Base-by-base conservation (phyloP, 2,113 vertebrate genomes). In the Dascyllus trimaculatus region DNA sequence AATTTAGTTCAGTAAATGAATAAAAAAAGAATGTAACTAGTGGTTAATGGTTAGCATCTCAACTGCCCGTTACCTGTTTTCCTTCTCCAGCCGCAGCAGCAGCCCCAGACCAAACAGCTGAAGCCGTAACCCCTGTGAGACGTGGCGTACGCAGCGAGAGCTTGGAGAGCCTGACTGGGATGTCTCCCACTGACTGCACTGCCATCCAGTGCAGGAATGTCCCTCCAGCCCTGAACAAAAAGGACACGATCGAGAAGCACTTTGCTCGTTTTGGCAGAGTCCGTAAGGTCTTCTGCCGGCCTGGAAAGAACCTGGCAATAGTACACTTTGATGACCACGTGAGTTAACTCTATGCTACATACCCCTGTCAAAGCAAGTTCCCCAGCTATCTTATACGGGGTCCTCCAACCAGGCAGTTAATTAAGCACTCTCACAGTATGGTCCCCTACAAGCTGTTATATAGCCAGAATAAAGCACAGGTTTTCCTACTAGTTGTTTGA, bases 241-340 rank as follows among this genome's bases (percentile, higher is more conserved):
- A 95, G 75, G 82, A 92, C 0, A 40, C 90, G 1, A 75, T 99
- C 15, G 93, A 94, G 84, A 95, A 95, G 7, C 95, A 97, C 85
- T 99, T 99, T 0, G 32, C 89, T 2, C 95, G 89, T 59, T 96
- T 96, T 0, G 97, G 95, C 0, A 96, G 94, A 86, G 93, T 99
- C 38, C 86, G 91, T 0, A 95, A 90, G 18, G 6, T 98, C 65
- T 91, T 87, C 68, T 97, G 95, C 40, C 92, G 93, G 5, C 94
- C 94, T 4, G 89, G 62, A 15, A 97, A 96, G 72, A 96, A 96
- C 57, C 80, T 92, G 56, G 97, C 96, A 0, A 75, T 95, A 14
- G 85, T 99, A 1, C 91, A 97, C 80, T 99, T 98, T 18, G 88
- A 93, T 15, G 95, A 99, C 83, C 96, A 98, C 0, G 98, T 99